Conservation (phyloP, 2,888 invertebrate species). For the Marronus borbonicus region DNA sequence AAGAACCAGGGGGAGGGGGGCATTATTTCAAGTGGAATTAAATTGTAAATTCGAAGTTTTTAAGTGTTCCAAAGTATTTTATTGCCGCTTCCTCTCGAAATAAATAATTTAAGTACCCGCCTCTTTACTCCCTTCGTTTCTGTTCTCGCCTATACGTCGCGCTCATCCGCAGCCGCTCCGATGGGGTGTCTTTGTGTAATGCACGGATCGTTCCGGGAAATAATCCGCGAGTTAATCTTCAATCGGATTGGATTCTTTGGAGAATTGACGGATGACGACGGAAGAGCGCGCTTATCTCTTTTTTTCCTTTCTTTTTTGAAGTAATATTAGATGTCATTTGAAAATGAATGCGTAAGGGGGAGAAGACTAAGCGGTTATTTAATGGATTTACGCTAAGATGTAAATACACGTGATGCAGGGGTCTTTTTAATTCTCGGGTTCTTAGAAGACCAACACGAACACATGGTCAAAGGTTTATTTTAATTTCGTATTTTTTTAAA, state of each 20-base stretch:
- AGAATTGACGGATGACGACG: slow-evolving; percentile 30
- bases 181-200: slow-evolving; percentile 39
- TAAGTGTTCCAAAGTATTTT: slow-evolving; percentile 63
- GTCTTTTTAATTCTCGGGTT: too few species aligned
- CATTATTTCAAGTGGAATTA: slow-evolving; percentile 64
- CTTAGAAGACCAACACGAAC: too few species aligned
- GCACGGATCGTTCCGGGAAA: slow-evolving; percentile 40
- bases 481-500: too few species aligned
- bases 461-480: too few species aligned
- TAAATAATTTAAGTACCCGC: slow-evolving; percentile 47
- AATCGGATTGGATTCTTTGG: slow-evolving; percentile 41
- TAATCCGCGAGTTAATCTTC: slow-evolving; percentile 43
- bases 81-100: slow-evolving; percentile 53
- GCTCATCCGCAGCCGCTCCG: slow-evolving; percentile 12
- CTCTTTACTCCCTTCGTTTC: not conserved
- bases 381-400: not conserved
- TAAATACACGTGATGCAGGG: not conserved
- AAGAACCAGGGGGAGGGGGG: slow-evolving; percentile 51
- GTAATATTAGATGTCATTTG: slow-evolving; percentile 25
- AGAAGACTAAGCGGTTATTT: slow-evolving; percentile 5
- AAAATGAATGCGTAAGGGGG: not conserved
- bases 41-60: slow-evolving; percentile 65
- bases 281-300: slow-evolving; percentile 13
- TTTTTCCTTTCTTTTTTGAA: slow-evolving; percentile 17
- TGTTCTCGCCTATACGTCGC: slow-evolving; percentile 3